Base-by-base conservation (phyloP, 1,140 invertebrate genomes). In the Zelostemma sp. region DNA sequence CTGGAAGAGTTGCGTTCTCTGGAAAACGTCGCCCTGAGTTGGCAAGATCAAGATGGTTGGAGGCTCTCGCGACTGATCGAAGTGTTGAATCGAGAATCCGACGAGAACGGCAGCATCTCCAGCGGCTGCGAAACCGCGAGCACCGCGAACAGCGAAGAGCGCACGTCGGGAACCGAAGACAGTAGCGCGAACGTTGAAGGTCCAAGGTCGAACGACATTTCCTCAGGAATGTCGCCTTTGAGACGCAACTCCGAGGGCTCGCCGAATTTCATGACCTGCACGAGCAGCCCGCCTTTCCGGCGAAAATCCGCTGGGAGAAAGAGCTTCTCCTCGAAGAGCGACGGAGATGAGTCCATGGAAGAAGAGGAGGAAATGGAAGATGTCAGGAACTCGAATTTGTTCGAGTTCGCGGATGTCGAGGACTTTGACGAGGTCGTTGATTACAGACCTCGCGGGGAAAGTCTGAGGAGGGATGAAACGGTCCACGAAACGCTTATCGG, bases 71-170 rank as follows among this genome's bases (percentile, higher is more conserved):
- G 83, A 48, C 66, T 86, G 1, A 74, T 85, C 9, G 84, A 85
- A 16, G 82, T 80, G 8, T 49, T 85, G 12, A 80, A 84, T 54
- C 79, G 77, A 19, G 82, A 85, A 18, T 83, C 78, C 6, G 91
- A 93, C 80, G 91, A 92, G 75, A 91, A 91, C 63, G 89, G 88
- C 49, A 90, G 89, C n/a, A 90, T 93, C 74, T 93, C 92, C 48
- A 92, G 90, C 60, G 92, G 91, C 43, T 93, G 91, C 79, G 91
- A 93, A 78, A 92, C 91, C 2, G 90, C 91, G n/a, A 92, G 91
- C 77, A 92, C 91, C 1, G 90, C 84, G 0, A 86, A 86, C 14
- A 82, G 83, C 57, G 85, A 87, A 16, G 83, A 86, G 33, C 77
- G 83, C 33, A 76, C 78, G 18, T 75, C 64, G 5, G 68, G 68